These are phyloP conservation scores for Batillaria attramentaria DNA, from an alignment of 1,140 invertebrate genomes.

Conservation along the genomic window DNA sequence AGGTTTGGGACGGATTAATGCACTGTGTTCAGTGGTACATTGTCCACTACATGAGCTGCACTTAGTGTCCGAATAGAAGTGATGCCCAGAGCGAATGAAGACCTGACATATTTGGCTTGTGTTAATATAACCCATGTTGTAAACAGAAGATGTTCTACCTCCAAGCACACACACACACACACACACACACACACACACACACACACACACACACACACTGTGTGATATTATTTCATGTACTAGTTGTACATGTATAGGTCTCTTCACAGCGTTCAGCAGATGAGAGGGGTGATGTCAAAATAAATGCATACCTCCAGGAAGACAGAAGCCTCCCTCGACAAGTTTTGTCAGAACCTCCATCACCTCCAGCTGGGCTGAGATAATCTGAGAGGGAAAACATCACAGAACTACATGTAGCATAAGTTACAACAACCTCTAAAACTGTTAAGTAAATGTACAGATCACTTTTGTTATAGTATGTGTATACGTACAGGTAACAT, in stretches of 20 bases:
- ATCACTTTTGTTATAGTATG: not conserved
- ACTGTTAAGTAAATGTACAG: slow-evolving; percentile 21
- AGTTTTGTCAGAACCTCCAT: slow-evolving; percentile 58
- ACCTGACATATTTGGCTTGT: not conserved
- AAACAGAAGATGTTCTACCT: too few relatives aligned
- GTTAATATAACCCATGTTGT: not conserved
- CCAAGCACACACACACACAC: too few relatives aligned
- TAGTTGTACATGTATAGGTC: not conserved
- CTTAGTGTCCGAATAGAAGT: not conserved
- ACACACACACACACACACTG: not conserved
- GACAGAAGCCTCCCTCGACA: slow-evolving; percentile 55
- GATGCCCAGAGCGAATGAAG: not conserved
- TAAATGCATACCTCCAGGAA: slow-evolving; percentile 50
- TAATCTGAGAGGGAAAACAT: too few relatives aligned
- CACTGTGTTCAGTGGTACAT: too few relatives aligned
- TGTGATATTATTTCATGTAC: too few relatives aligned
- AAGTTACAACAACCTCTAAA: too few relatives aligned
- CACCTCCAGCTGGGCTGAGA: slow-evolving; percentile 63
- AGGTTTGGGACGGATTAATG: too few relatives aligned
- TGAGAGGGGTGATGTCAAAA: not conserved
- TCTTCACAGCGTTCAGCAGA: not conserved
- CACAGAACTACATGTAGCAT: too few relatives aligned
- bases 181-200: not conserved
- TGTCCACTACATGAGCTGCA: too few relatives aligned
- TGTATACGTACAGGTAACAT: too few relatives aligned